Percentiles rank a stretch among this genome's conserved stretches.
Evolutionary conservation across 2,888 invertebrate genomes (phyloP).

Genomic region (Drosophila quinaria): DNA sequence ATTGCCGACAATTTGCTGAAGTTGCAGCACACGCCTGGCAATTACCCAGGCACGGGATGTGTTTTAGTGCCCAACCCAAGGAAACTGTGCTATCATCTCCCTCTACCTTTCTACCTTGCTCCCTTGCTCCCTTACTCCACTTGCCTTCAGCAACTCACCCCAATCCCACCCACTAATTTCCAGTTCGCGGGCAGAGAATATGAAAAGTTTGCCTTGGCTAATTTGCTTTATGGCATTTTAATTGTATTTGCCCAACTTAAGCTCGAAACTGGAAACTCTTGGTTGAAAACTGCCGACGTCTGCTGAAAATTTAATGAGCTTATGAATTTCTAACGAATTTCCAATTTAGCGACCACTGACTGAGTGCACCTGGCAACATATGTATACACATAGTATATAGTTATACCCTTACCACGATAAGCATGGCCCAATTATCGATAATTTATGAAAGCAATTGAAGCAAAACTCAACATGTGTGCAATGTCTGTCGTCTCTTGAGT

Average conservation of each 20-base stretch:
- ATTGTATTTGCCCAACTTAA: conserved; percentile 72
- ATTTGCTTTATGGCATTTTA: conserved; percentile 80
- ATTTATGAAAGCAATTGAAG: conserved; percentile 72
- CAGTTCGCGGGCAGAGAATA: conserved; percentile 68
- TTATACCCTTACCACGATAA: conserved; percentile 52
- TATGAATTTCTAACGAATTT: conserved; percentile 70
- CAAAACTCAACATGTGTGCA: conserved; percentile 54
- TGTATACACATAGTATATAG: background rate
- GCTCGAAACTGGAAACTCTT: conserved; percentile 23
- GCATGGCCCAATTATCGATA: conserved; percentile 72
- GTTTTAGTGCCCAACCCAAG: conserved; percentile 65
- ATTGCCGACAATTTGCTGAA: conserved; percentile 81
- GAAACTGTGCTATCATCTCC: conserved; percentile 13
- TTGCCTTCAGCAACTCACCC: conserved; percentile 2
- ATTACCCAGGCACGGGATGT: conserved; percentile 76
- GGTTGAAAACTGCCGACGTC: conserved; percentile 42
- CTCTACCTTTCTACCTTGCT: background rate
- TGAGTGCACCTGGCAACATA: conserved; percentile 36
- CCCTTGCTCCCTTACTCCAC: background rate
- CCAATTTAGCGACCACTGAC: conserved; percentile 15
- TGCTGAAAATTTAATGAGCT: conserved; percentile 77
- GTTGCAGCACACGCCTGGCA: conserved; percentile 78
- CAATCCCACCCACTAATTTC: conserved; percentile 58
- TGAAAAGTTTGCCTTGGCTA: conserved; percentile 80
- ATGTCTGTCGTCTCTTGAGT: conserved; percentile 3